These are phyloP conservation scores for Cephalopterus ornatus DNA, from an alignment of 2,113 vertebrate species.

Conservation along the genomic window DNA sequence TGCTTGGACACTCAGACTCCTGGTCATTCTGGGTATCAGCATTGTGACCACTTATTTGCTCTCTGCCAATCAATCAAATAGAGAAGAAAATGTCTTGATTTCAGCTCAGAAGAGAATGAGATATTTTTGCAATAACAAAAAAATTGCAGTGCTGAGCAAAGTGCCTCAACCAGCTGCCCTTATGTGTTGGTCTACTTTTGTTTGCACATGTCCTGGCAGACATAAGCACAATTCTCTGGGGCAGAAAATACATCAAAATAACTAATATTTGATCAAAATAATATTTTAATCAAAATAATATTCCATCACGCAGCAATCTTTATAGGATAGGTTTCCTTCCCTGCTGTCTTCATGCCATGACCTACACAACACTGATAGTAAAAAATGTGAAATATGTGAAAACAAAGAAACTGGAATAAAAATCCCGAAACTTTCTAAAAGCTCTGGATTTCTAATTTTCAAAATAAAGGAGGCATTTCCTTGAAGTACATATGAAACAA, in stretches of 20 bases:
- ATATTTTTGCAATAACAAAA: not conserved
- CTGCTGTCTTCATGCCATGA: not conserved
- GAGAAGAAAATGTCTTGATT: not conserved
- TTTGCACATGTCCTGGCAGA: not conserved
- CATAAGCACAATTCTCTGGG: not conserved
- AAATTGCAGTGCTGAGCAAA: not conserved
- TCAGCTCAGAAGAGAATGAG: not conserved
- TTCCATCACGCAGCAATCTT: not conserved
- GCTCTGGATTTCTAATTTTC: not conserved
- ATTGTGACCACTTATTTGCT: not conserved
- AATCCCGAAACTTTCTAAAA: not conserved
- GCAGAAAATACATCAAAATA: not conserved
- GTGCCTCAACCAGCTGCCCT: not conserved
- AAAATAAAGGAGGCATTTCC: not conserved
- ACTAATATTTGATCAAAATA: not conserved
- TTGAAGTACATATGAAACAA: not conserved
- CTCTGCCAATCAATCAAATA: not conserved
- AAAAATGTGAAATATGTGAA: not conserved
- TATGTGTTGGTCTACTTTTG: not conserved
- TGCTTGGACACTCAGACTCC: not conserved
- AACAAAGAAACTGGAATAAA: not conserved
- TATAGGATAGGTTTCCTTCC: not conserved
- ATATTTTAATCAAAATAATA: not conserved
- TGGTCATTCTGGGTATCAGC: not conserved
- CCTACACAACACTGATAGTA: not conserved